Conservation (phyloP, 2,888 invertebrate species). For the Abrostola triplasia region DNA sequence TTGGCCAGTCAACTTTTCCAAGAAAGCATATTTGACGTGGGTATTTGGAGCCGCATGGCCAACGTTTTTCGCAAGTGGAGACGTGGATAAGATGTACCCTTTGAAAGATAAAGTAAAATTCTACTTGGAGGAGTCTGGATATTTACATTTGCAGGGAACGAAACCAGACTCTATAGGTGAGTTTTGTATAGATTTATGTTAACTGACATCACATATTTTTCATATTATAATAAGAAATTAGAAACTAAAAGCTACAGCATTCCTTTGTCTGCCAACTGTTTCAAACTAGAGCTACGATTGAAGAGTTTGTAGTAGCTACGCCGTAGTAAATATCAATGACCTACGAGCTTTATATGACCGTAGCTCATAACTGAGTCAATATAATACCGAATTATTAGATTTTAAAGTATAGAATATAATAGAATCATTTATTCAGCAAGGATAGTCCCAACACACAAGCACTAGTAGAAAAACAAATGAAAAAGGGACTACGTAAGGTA, state of each 20-base stretch:
- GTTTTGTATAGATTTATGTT: conserved; percentile 38
- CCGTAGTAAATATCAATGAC: no score
- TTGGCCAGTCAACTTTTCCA: conserved; percentile 83
- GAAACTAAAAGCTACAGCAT: no score
- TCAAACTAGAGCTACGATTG: not conserved
- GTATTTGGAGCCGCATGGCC: conserved; percentile 86
- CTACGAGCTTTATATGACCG: no score
- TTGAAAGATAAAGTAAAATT: conserved; percentile 70
- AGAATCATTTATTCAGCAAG: no score
- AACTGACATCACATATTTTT: not conserved
- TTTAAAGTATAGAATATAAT: no score
- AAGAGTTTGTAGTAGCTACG: no score
- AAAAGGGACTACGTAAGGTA: no score
- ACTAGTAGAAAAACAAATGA: no score
- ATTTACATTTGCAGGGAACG: conserved; percentile 92
- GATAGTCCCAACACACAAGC: no score
- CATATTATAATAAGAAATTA: no score
- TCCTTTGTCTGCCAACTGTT: not conserved
- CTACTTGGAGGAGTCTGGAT: conserved; percentile 87
- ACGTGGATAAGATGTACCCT: conserved; percentile 86
- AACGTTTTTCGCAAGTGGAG: conserved; percentile 79
- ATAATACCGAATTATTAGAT: no score
- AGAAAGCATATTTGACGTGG: conserved; percentile 66
- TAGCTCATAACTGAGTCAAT: no score
- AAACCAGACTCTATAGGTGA: conserved; percentile 95